Evolutionary conservation across 1,140 invertebrate genomes (phyloP).

Genomic region (Zaprionus ghesquierei): DNA sequence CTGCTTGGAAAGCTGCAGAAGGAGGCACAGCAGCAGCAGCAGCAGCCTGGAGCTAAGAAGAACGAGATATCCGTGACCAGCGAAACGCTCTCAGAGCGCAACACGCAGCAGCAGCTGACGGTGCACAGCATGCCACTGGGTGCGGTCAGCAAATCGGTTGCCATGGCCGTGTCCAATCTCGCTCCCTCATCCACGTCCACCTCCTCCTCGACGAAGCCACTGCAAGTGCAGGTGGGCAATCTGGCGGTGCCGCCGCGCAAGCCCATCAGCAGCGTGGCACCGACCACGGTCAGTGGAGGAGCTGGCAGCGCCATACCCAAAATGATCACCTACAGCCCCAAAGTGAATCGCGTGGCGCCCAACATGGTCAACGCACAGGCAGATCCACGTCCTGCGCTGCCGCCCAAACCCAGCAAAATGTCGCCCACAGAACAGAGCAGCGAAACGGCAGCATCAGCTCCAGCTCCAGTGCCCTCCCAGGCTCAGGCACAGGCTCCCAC

Average conservation of each 20-base stretch:
- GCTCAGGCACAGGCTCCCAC: slow-evolving; percentile 2
- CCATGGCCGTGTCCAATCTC: slow-evolving; percentile 47
- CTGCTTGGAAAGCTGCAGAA: slow-evolving; percentile 68
- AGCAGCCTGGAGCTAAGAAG: slow-evolving; percentile 44
- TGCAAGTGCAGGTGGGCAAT: slow-evolving; percentile 62
- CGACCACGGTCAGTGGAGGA: slow-evolving; percentile 87
- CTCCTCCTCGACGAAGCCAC: slow-evolving; percentile 49
- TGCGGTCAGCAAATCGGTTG: slow-evolving; percentile 85
- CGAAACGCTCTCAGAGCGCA: slow-evolving; percentile 72
- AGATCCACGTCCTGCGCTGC: slow-evolving; percentile 86
- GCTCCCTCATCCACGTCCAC: neutral
- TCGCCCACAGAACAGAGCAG: slow-evolving; percentile 56
- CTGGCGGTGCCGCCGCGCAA: slow-evolving; percentile 84
- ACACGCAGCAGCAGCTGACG: slow-evolving; percentile 83
- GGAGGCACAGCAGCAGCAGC: slow-evolving; percentile 39
- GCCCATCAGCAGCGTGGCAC: slow-evolving; percentile 92
- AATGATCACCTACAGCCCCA: slow-evolving; percentile 86
- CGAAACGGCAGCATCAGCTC: slow-evolving; percentile 5
- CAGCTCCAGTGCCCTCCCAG: neutral
- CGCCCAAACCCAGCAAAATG: slow-evolving; percentile 87
- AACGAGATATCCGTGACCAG: slow-evolving; percentile 69
- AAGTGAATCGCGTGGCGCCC: slow-evolving; percentile 81
- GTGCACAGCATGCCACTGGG: slow-evolving; percentile 87
- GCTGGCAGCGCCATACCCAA: slow-evolving; percentile 84
- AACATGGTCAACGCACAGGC: slow-evolving; percentile 55